phyloP scores from a whole-genome alignment of 2,888 invertebrate genomes.

The Bombyx huttoni region DNA sequence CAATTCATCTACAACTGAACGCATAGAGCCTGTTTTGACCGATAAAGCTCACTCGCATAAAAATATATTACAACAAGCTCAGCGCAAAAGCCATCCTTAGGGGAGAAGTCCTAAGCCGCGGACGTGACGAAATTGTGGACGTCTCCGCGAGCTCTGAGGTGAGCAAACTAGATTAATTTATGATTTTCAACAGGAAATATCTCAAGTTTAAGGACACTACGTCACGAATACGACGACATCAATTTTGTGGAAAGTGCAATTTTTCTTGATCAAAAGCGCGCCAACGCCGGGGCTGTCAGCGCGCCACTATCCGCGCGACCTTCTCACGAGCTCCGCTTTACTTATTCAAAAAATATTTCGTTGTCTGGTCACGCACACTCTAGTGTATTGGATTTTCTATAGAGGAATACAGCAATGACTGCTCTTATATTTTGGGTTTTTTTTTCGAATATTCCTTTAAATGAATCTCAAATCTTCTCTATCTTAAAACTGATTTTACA shows the following conservation, averaged over 20 bases:
- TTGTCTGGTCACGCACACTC: constrained; percentile 17
- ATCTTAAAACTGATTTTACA: too few species aligned
- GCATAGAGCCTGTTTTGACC: neutral
- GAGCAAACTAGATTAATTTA: neutral
- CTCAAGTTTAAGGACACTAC: neutral
- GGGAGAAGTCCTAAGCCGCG: neutral
- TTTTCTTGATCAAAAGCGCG: constrained; percentile 14
- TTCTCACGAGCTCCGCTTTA: constrained; percentile 12
- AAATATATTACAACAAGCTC: neutral
- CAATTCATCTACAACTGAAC: neutral
- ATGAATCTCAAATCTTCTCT: too few species aligned
- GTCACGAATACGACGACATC: neutral
- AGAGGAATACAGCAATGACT: constrained; percentile 8
- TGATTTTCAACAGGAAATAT: neutral
- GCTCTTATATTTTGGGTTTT: constrained; percentile 1
- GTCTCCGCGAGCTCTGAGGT: neutral
- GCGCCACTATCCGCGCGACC: constrained; percentile 7
- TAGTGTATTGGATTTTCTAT: constrained; percentile 23
- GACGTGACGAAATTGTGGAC: neutral
- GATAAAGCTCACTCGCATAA: neutral
- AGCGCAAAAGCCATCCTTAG: too few species aligned
- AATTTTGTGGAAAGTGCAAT: constrained; percentile 5
- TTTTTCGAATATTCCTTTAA: too few species aligned
- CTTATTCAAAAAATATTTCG: constrained; percentile 14
- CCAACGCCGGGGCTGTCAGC: constrained; percentile 11